These are phyloP conservation scores for Triplophysa rosa DNA, from an alignment of 2,113 vertebrate species.

Conservation along the genomic window DNA sequence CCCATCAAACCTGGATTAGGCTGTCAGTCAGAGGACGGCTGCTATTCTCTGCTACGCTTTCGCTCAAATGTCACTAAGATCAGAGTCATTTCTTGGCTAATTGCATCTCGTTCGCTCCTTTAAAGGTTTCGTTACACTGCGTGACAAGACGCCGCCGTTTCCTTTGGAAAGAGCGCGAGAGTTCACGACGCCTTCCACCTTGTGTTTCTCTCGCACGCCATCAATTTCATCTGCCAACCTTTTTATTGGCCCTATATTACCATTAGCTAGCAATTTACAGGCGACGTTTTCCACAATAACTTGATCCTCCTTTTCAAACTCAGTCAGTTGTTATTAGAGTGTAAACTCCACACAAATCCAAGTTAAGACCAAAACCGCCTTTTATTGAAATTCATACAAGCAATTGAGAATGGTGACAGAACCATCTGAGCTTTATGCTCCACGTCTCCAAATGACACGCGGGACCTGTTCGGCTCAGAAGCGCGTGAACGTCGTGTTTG, in stretches of 20 bases:
- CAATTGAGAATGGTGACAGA: not conserved
- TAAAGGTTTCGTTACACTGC: constrained; percentile 97
- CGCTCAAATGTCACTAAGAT: constrained; percentile 99
- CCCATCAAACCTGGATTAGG: constrained; percentile 99
- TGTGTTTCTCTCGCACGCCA: constrained; percentile 56
- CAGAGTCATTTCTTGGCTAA: constrained; percentile 99
- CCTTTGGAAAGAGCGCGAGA: constrained; percentile 63
- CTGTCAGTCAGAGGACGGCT: constrained; percentile 92
- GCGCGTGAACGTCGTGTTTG: not conserved
- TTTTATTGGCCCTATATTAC: not conserved
- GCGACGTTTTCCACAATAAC: not conserved
- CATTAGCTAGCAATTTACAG: not conserved
- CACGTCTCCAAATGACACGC: not conserved
- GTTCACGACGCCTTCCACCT: constrained; percentile 46
- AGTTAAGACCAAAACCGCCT: not conserved
- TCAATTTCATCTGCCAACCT: not conserved
- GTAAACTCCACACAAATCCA: not conserved
- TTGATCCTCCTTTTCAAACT: not conserved
- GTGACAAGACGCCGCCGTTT: constrained; percentile 81
- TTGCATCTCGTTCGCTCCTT: constrained; percentile 98
- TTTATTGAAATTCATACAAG: not conserved
- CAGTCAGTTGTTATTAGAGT: not conserved
- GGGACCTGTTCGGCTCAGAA: too few species aligned
- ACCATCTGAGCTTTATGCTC: not conserved
- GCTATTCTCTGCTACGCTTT: constrained; percentile 98